These are phyloP conservation scores for Bellardia bayeri DNA, from an alignment of 2,888 invertebrate species.

Conservation along the genomic window DNA sequence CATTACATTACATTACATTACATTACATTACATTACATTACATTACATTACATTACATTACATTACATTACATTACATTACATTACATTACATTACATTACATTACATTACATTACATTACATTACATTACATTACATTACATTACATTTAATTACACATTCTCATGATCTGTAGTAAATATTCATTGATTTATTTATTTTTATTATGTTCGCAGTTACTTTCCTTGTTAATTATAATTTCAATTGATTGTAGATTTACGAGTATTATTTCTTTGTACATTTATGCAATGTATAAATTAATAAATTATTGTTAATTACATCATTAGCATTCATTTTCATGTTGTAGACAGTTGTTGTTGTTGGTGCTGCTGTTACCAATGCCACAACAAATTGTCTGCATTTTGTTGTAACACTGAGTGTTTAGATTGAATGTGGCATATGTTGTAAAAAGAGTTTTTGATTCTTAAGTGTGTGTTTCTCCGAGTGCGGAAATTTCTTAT, in stretches of 20 bases:
- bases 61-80: neutral
- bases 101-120: neutral
- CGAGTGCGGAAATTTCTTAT: neutral
- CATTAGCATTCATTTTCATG: slow-evolving; percentile 33
- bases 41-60: neutral
- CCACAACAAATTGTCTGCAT: slow-evolving; percentile 17
- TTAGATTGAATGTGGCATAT: neutral
- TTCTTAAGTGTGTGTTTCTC: neutral
- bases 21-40: neutral
- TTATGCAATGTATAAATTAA: slow-evolving; percentile 36
- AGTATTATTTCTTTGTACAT: neutral
- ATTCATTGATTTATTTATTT: slow-evolving; percentile 21
- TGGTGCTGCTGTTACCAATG: neutral
- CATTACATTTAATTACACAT: neutral
- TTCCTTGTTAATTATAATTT: slow-evolving; percentile 23
- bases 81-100: neutral
- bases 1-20: neutral
- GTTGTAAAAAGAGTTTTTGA: neutral
- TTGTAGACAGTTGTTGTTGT: neutral
- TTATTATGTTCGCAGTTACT: neutral
- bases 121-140: neutral
- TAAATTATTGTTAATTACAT: slow-evolving; percentile 45
- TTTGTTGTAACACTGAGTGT: neutral
- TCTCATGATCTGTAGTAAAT: slow-evolving; percentile 1
- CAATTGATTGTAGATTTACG: slow-evolving; percentile 13